Base-by-base conservation (phyloP, 1,140 invertebrate genomes). In the Drosophila simulans region DNA sequence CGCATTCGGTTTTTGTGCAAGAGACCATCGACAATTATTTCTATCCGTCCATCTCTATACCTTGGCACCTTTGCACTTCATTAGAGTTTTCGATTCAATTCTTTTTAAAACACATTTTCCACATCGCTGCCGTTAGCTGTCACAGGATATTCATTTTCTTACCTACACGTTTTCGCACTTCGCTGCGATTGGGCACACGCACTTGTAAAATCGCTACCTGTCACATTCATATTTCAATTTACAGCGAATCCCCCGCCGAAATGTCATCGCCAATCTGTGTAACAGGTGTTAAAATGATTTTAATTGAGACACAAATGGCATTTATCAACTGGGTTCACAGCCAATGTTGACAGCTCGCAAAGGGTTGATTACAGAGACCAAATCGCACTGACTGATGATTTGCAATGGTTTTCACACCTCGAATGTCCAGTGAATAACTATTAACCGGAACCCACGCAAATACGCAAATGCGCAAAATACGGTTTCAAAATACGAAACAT, bases 71-170 rank as follows among this genome's bases (percentile, higher is more conserved):
- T 31, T 20, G 35, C 35, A 7, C 56, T 31, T 48, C 42, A 48
- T 49, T 63, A 51, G 15, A 37, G 43, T 22, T 54, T 40, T 43
- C 3, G 1, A 40, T 25, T 71, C 39, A 5, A 13, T 22, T 72
- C 11, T 42, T 42, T 27, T 27, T 25, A 4, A 25, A 31, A 31
- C 68, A 56, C 43, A 55, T 75, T 73, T 75, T 57, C 45, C 72
- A 45, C 68, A 34, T 73, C 51, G 20, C 52, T 70, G 65, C 54
- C 13, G 40, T 7, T 31, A n/a, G 37, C 31, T 15, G 31, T 73
- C 37, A 72, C 40, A 73, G 57, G 15, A 25, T 42, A 59, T 43
- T 43, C 39, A 15, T 34, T 37, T 35, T 46, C 22, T 48, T 46
- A 62, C 56, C 13, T 31, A 15, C 54, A 59, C 62, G 13, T 20